Percentiles rank a stretch among this genome's conserved stretches.
These are phyloP conservation scores for Trinorchestia longiramus DNA, from an alignment of 1,140 invertebrate genomes.

Conservation along the genomic window DNA sequence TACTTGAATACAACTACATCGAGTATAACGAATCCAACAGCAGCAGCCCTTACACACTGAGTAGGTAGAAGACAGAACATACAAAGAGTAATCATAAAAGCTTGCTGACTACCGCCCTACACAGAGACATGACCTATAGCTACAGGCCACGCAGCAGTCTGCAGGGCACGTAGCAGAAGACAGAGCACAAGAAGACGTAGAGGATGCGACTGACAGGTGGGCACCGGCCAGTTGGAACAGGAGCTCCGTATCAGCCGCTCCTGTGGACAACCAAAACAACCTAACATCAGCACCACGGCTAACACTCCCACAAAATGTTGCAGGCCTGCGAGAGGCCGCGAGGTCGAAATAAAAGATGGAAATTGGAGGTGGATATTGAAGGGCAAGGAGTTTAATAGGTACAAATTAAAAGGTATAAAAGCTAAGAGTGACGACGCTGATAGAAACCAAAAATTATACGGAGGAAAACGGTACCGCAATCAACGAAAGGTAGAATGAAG, in stretches of 20 bases:
- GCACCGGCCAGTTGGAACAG: neutral
- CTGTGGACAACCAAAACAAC: slow-evolving; percentile 45
- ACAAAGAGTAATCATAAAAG: neutral
- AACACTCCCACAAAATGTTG: neutral
- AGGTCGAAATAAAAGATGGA: no score
- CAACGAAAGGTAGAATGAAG: no score
- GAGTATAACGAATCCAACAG: neutral
- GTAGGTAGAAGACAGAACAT: neutral
- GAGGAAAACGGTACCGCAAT: no score
- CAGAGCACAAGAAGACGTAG: neutral
- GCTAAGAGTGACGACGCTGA: no score
- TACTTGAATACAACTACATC: neutral
- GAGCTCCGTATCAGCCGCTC: neutral
- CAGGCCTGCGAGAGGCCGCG: neutral
- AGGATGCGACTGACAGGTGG: neutral
- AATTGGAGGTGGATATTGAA: neutral
- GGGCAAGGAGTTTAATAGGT: neutral
- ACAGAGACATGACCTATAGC: neutral
- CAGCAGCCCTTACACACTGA: neutral
- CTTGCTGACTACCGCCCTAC: no score
- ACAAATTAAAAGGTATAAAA: neutral
- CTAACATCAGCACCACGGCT: neutral
- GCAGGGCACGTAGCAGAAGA: neutral
- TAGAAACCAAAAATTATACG: no score
- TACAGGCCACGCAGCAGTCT: neutral